Evolutionary conservation across 2,888 invertebrate species (phyloP).

Genomic region (Diplazon laetatorius): DNA sequence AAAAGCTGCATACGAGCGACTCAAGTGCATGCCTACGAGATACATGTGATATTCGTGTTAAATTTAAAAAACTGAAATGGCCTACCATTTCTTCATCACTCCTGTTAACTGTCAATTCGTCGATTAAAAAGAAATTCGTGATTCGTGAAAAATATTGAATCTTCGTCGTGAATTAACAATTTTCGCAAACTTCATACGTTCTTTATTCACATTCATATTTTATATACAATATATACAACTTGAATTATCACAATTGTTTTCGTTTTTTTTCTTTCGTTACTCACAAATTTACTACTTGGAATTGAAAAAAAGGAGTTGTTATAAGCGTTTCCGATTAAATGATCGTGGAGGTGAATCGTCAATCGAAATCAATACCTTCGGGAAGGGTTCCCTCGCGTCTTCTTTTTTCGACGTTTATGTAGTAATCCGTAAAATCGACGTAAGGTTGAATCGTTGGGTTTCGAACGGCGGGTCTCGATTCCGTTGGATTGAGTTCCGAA

Average conservation of each 20-base stretch:
- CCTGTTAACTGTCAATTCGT: not conserved
- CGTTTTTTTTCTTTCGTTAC: not conserved
- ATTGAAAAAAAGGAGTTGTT: not conserved
- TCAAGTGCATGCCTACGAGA: slow-evolving; percentile 80
- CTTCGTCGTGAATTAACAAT: not conserved
- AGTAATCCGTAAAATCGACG: slow-evolving; percentile 93
- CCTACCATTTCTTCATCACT: not conserved
- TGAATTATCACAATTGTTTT: slow-evolving; percentile 26
- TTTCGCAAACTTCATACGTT: not conserved
- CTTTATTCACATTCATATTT: slow-evolving; percentile 5
- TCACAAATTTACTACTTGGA: not conserved
- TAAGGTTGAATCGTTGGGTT: slow-evolving; percentile 90
- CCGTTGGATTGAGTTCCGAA: slow-evolving; percentile 78
- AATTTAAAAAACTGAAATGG: too few relatives aligned
- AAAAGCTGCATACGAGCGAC: slow-evolving; percentile 86
- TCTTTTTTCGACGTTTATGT: slow-evolving; percentile 88
- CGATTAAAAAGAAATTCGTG: not conserved
- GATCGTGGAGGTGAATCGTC: too few relatives aligned
- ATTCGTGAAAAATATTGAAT: not conserved
- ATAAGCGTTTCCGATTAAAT: slow-evolving; percentile 11
- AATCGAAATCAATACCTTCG: slow-evolving; percentile 84
- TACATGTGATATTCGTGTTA: slow-evolving; percentile 21
- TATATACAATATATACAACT: slow-evolving; percentile 52
- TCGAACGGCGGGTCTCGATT: slow-evolving; percentile 84
- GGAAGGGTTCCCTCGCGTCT: slow-evolving; percentile 87